Percentiles rank a stretch among this genome's conserved stretches.
These are phyloP conservation scores for Agrypnus murinus DNA, from an alignment of 2,888 invertebrate species.

Conservation along the genomic window DNA sequence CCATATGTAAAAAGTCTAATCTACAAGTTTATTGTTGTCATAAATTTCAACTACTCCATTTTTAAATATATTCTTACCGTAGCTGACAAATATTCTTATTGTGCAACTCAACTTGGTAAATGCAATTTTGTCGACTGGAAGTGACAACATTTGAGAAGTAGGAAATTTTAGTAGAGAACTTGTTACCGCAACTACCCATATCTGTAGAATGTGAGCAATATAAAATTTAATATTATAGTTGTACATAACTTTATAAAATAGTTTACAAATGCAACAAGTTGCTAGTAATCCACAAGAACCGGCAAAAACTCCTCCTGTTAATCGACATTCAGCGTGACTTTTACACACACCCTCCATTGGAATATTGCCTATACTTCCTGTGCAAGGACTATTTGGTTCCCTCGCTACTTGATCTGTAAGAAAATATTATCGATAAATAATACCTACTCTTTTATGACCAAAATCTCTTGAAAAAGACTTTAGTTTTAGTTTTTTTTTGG, in stretches of 20 bases:
- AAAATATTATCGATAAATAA: too few species aligned
- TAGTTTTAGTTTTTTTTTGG: too few species aligned
- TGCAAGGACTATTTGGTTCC: constrained; percentile 70
- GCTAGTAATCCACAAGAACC: constrained; percentile 58
- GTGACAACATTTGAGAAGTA: constrained; percentile 68
- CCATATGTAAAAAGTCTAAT: constrained; percentile 76
- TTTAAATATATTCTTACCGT: constrained; percentile 63
- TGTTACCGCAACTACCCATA: constrained; percentile 57
- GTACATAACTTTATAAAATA: constrained; percentile 7
- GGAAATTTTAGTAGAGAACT: constrained; percentile 62
- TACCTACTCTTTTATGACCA: too few species aligned
- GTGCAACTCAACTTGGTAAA: constrained; percentile 75
- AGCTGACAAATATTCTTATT: constrained; percentile 77
- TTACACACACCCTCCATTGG: constrained; percentile 71
- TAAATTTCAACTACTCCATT: too few species aligned
- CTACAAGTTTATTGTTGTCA: constrained; percentile 58
- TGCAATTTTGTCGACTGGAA: constrained; percentile 71
- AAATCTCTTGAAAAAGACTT: too few species aligned
- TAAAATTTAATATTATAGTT: not conserved
- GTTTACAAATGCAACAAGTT: constrained; percentile 61
- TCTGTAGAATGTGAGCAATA: constrained; percentile 50
- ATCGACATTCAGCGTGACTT: constrained; percentile 73
- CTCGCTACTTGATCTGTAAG: constrained; percentile 71
- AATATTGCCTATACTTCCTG: constrained; percentile 38
- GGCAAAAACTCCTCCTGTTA: constrained; percentile 71